These are phyloP conservation scores for Steinernema feltiae DNA, from an alignment of 1,140 invertebrate genomes.

Conservation along the genomic window DNA sequence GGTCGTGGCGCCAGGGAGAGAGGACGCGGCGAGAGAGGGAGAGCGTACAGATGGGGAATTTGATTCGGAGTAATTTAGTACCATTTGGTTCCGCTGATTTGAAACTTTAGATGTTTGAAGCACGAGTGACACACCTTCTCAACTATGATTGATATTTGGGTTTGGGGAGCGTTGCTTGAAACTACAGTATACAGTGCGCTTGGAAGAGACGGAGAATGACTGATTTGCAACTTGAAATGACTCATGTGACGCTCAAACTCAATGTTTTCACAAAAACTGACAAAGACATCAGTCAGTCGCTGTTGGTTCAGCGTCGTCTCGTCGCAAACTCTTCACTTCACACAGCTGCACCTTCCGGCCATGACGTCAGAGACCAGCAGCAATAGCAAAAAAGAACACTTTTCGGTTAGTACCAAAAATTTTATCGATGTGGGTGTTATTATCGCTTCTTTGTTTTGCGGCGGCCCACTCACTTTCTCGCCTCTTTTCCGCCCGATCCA, in stretches of 20 bases:
- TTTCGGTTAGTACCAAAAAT: not conserved
- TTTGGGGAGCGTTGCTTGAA: not conserved
- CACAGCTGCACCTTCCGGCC: not conserved
- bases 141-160: not conserved
- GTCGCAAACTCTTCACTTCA: not conserved
- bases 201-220: not conserved
- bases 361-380: not conserved
- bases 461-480: conserved; percentile 4
- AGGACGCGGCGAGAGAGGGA: not conserved
- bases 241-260: too few species aligned
- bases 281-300: not conserved
- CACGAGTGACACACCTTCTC: not conserved
- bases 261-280: not conserved
- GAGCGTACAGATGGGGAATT: not conserved
- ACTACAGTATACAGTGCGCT: not conserved
- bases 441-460: not conserved
- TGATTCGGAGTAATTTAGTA: not conserved
- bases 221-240: not conserved
- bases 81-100: conserved; percentile 1
- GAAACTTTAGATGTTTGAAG: not conserved
- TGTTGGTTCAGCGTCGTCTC: not conserved
- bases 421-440: conserved; percentile 11
- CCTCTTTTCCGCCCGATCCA: not conserved
- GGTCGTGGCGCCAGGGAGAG: not conserved
- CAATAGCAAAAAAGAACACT: not conserved